Conservation (phyloP, 2,888 invertebrate genomes). For the Coleophora deauratella region DNA sequence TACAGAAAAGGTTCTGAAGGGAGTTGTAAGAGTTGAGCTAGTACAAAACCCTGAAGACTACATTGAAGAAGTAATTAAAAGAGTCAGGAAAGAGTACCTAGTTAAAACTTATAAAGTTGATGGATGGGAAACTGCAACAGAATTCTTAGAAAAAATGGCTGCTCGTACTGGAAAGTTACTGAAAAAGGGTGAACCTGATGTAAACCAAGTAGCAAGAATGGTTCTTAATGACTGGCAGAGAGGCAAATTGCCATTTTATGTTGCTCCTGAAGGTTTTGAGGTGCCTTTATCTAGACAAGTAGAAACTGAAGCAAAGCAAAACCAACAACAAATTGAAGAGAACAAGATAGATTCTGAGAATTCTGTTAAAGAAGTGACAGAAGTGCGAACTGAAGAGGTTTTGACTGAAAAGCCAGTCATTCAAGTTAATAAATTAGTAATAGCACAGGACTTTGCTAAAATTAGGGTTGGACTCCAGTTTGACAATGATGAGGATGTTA, state of each 20-base stretch:
- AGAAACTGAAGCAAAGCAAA: conserved; percentile 22
- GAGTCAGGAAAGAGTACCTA: conserved; percentile 92
- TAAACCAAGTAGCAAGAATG: conserved; percentile 91
- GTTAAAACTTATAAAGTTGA: conserved; percentile 91
- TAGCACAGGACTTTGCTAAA: conserved; percentile 88
- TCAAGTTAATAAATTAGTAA: conserved; percentile 60
- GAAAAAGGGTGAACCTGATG: conserved; percentile 98
- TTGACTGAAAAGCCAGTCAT: conserved; percentile 40
- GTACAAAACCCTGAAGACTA: conserved; percentile 97
- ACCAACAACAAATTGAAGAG: conserved; percentile 18
- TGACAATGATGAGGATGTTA: conserved; percentile 77
- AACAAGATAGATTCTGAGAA: conserved; percentile 30
- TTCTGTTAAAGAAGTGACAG: conserved; percentile 34
- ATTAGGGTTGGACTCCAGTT: conserved; percentile 84
- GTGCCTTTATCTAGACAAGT: conserved; percentile 73
- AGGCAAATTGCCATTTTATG: conserved; percentile 96
- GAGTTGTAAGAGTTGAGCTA: conserved; percentile 97
- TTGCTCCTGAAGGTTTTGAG: conserved; percentile 88
- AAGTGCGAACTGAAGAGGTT: conserved; percentile 31
- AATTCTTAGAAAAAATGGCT: conserved; percentile 95
- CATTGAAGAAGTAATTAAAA: conserved; percentile 86
- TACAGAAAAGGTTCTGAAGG: conserved; percentile 95
- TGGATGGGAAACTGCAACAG: conserved; percentile 85
- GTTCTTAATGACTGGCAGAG: conserved; percentile 99
- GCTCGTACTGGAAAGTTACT: conserved; percentile 89